Evolutionary conservation across 2,113 vertebrate species (phyloP).

Genomic region (Oxyura jamaicensis): DNA sequence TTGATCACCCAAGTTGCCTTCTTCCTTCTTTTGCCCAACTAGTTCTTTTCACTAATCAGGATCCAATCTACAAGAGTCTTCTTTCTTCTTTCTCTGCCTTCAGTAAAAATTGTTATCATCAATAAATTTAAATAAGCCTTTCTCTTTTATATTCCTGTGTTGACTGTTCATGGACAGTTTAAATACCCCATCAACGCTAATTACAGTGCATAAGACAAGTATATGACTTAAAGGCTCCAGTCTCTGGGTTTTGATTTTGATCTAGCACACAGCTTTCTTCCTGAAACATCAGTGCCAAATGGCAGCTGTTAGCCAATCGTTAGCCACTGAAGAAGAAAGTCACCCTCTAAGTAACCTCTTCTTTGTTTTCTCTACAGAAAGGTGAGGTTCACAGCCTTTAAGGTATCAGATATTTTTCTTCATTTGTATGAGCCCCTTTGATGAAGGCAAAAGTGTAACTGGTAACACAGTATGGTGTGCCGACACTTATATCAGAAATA

Average conservation of each 20-base stretch:
- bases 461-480: neutral
- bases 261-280: neutral
- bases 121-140: conserved; percentile 24
- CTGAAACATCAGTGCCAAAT: neutral
- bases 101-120: neutral
- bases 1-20: neutral
- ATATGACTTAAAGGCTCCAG: neutral
- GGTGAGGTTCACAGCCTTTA: neutral
- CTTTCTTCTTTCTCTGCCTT: neutral
- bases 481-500: neutral
- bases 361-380: neutral
- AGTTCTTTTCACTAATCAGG: neutral
- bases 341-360: neutral
- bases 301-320: neutral
- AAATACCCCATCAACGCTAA: conserved; percentile 44
- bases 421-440: neutral
- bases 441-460: neutral
- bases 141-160: neutral
- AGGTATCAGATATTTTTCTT: neutral
- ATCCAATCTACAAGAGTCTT: neutral
- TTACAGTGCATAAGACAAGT: neutral
- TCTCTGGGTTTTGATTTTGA: neutral
- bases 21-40: neutral
- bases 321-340: neutral
- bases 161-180: neutral